Conservation (phyloP, 2,797 vertebrate species). For the Coccyzus lansbergi region DNA sequence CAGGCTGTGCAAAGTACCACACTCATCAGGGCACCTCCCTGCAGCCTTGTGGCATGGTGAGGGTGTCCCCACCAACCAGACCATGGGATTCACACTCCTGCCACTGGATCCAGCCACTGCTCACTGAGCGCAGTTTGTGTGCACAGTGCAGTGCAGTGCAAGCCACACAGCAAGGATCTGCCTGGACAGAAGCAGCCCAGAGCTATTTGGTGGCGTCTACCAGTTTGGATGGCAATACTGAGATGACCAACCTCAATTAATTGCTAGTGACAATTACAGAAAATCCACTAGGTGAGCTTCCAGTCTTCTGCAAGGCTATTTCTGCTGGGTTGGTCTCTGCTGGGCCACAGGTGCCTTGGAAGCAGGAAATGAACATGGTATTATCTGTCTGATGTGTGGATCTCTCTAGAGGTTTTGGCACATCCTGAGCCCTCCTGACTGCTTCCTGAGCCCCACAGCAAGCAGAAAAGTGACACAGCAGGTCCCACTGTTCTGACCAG, state of each 20-base stretch:
- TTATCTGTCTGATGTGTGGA: background rate
- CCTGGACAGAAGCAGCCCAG: background rate
- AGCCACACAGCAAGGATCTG: fast-evolving
- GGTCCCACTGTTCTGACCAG: background rate
- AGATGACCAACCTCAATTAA: background rate
- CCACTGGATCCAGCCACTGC: fast-evolving
- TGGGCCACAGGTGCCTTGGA: background rate
- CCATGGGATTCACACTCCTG: background rate
- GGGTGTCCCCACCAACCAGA: background rate
- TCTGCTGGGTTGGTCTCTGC: background rate
- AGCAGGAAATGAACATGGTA: background rate
- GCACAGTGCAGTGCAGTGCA: background rate
- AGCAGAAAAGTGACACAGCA: background rate
- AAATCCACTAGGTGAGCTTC: background rate
- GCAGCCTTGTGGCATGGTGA: background rate
- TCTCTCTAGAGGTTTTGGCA: background rate
- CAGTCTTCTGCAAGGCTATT: background rate
- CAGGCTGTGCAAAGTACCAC: fast-evolving
- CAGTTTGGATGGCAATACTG: background rate
- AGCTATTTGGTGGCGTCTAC: background rate
- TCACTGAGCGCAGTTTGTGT: fast-evolving
- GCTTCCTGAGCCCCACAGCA: background rate
- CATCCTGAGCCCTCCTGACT: background rate
- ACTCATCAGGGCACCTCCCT: background rate
- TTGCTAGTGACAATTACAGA: background rate